Evolutionary conservation across 2,797 vertebrate species (phyloP).

Genomic region (Rhadinocentrus ornatus): DNA sequence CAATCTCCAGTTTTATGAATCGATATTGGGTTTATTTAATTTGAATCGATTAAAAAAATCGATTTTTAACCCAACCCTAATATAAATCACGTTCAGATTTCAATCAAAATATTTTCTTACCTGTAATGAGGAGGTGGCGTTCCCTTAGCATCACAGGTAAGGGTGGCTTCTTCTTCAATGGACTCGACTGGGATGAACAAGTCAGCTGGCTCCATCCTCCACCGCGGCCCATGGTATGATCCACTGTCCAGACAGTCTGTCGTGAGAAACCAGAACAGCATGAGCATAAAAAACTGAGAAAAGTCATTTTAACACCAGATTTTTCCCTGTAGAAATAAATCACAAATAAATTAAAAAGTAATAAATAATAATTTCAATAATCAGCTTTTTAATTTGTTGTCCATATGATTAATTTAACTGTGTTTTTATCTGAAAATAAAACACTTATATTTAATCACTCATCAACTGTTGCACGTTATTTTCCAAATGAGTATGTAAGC

Average conservation of each 20-base stretch:
- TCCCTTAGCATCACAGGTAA: conserved; percentile 84
- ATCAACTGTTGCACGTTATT: neutral
- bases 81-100: no score
- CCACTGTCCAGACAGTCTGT: conserved; percentile 82
- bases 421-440: neutral
- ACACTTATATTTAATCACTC: neutral
- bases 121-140: conserved; percentile 82
- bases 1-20: no score
- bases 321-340: neutral
- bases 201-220: conserved; percentile 85
- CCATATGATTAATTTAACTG: no score
- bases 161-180: conserved; percentile 83
- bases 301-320: conserved; percentile 1
- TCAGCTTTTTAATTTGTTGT: no score
- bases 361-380: neutral
- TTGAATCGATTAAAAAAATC: no score
- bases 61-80: no score
- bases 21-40: no score
- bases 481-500: neutral
- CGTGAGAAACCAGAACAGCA: conserved; percentile 32
- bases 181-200: conserved; percentile 83
- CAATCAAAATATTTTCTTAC: conserved; percentile 41
- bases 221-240: conserved; percentile 81
- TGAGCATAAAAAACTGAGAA: conserved; percentile 14
- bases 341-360: neutral